Base-by-base conservation (phyloP, 2,888 invertebrate genomes). In the Noctua janthina region DNA sequence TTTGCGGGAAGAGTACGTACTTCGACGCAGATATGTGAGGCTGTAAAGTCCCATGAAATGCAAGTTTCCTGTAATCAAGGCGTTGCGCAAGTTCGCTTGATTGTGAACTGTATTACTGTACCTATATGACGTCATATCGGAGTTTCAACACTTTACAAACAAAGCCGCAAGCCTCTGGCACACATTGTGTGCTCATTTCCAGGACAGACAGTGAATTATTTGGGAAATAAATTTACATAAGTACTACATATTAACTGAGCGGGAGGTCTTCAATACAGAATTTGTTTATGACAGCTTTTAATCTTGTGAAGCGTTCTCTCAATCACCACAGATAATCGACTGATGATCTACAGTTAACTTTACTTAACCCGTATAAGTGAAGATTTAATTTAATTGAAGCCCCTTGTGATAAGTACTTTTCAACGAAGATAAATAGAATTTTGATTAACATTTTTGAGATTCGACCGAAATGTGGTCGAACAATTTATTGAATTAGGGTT, bases 371-470 rank as follows among this genome's bases (percentile, higher is more conserved):
- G 91, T 92, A 93, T 93, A 82, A 82, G 56, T 76, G 81, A 92
- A 92, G 93, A 94, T 94, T 94, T 94, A 94, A 94, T 95, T 94
- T 92, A 95, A 95, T 95, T 93, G 92, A 94, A 93, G 79, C 78
- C 76, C 78, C 72, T 88, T 78, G 86, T 88, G 90, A 83, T 91
- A 92, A 94, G 87, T 88, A 83, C 85, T 89, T 90, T 90, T 91
- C 93, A 94, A 96, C 94, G 93, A 95, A 94, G 96, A 95, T 94
- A 91, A 95, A 96, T 96, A 93, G 93, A 92, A 88, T 89, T 93
- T 94, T 94, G 92, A 95, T 95, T 93, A 91, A 39, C 29, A 89
- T 71, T 80, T 86, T 83, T 76, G 71, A 76, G 54, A 62, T 43
- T 70, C 62, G 23, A 35, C 69, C 20, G 54, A 72, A 71, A 67